A percentile compares a stretch with the other conserved stretches of the same genome.
Evolutionary conservation across 2,888 invertebrate genomes (phyloP).

Genomic region (Polylopha cassiicola): DNA sequence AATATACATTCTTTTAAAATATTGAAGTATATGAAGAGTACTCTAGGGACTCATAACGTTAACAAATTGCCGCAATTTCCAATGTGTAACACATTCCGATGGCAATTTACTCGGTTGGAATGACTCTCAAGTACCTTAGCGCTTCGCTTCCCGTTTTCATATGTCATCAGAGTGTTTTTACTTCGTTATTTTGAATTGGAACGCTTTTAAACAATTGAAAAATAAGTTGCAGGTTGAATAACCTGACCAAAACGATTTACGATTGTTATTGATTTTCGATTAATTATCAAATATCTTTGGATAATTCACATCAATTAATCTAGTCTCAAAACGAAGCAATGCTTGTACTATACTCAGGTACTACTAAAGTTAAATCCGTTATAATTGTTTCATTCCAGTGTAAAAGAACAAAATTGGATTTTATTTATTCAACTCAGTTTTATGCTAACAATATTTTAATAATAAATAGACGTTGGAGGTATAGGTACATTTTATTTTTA

Average conservation of each 20-base stretch:
- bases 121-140: slow-evolving; percentile 32
- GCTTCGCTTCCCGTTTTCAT: slow-evolving; percentile 16
- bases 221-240: neutral
- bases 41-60: slow-evolving; percentile 49
- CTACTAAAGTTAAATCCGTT: no score
- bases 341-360: no score
- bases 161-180: slow-evolving; percentile 19
- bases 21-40: slow-evolving; percentile 38
- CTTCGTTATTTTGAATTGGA: slow-evolving; percentile 24
- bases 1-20: slow-evolving; percentile 43
- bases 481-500: no score
- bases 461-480: no score
- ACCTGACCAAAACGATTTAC: neutral
- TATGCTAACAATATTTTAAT: no score
- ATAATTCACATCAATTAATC: no score
- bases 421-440: no score
- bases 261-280: no score
- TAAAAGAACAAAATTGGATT: no score
- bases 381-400: no score
- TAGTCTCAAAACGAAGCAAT: no score
- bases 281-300: no score
- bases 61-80: slow-evolving; percentile 58
- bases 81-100: slow-evolving; percentile 53
- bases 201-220: slow-evolving; percentile 9
- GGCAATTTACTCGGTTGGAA: slow-evolving; percentile 45